A percentile compares a stretch with the other conserved stretches of the same genome.
Conservation (phyloP, 2,797 vertebrate genomes). For the Ibycter americanus region DNA sequence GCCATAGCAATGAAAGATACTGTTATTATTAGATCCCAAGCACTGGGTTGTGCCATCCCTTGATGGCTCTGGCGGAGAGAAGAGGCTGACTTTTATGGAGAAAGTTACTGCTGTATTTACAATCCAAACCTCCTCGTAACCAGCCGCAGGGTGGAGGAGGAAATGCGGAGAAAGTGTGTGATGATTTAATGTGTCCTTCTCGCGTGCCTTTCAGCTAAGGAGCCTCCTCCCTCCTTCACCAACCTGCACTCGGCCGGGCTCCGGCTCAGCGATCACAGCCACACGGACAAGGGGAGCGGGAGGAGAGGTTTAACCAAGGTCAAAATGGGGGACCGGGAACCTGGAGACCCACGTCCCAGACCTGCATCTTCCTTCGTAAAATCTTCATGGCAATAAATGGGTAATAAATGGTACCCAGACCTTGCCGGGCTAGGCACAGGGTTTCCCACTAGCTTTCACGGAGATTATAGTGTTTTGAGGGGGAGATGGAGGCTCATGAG, state of each 20-base stretch:
- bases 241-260: not conserved
- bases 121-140: constrained; percentile 54
- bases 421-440: accelerated
- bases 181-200: constrained; percentile 62
- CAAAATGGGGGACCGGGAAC: not conserved
- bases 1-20: not conserved
- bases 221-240: not conserved
- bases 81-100: constrained; percentile 64
- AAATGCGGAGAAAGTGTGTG: not conserved
- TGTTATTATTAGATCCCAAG: constrained; percentile 39
- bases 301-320: not conserved
- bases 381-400: not conserved
- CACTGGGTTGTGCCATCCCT: constrained; percentile 31
- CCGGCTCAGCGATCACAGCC: not conserved
- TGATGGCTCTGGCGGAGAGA: not conserved
- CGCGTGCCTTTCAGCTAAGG: not conserved
- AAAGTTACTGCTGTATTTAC: constrained; percentile 70
- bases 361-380: not conserved
- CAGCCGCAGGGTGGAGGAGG: constrained; percentile 44
- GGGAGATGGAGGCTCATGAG: not conserved
- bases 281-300: accelerated
- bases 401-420: not conserved
- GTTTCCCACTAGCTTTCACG: not conserved
- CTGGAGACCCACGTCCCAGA: not conserved
- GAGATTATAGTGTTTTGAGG: not conserved